Evolutionary conservation across 2,797 vertebrate genomes (phyloP).

Genomic region (Acanthornis magna): DNA sequence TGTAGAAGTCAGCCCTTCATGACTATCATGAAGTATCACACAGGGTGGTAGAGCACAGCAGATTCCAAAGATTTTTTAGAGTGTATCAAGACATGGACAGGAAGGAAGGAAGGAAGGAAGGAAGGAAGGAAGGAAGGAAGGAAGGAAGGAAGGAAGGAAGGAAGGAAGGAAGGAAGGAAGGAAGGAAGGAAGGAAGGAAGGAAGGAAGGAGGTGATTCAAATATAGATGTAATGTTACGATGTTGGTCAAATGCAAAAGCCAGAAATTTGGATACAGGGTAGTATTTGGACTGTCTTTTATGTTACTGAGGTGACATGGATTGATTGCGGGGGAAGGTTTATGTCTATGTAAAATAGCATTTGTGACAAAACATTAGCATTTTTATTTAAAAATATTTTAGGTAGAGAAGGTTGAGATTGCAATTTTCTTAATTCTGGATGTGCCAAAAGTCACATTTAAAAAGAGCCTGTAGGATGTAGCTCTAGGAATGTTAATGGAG

Average conservation of each 20-base stretch:
- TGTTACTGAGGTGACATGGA: background rate
- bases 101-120: background rate
- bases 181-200: background rate
- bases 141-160: background rate
- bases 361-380: background rate
- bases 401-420: background rate
- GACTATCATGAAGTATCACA: background rate
- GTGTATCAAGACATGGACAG: background rate
- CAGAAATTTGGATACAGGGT: background rate
- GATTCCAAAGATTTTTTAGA: background rate
- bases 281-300: background rate
- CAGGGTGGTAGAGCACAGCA: background rate
- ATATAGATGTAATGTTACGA: background rate
- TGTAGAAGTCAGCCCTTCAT: background rate
- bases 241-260: background rate
- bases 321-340: background rate
- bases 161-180: background rate
- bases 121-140: background rate
- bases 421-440: background rate
- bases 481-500: background rate
- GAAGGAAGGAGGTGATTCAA: background rate
- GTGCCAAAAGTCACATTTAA: background rate
- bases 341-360: background rate
- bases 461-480: background rate
- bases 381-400: background rate